phyloP scores from a whole-genome alignment of 1,140 invertebrate species.

The Eupeodes corollae region DNA sequence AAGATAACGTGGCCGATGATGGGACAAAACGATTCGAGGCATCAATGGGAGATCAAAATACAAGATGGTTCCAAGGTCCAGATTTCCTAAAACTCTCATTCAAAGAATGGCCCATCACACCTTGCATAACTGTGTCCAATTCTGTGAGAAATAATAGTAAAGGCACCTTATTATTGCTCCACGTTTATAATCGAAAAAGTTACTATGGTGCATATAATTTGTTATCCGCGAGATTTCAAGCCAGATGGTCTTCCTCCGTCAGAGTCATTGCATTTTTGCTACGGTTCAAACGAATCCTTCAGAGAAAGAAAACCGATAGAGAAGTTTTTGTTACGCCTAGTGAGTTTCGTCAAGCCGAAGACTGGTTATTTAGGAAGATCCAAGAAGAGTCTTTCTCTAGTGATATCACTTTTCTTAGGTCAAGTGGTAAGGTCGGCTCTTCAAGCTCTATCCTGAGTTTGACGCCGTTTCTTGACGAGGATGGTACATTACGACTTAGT shows the following conservation, averaged over 20 bases:
- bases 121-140: too few species aligned
- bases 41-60: too few species aligned
- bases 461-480: too few species aligned
- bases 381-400: too few species aligned
- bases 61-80: not conserved
- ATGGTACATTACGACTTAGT: too few species aligned
- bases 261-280: not conserved
- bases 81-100: not conserved
- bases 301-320: not conserved
- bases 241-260: not conserved
- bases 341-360: too few species aligned
- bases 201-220: not conserved
- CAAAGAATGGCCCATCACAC: not conserved
- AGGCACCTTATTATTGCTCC: too few species aligned
- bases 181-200: not conserved
- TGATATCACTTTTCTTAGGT: too few species aligned
- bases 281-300: not conserved
- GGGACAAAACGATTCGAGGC: not conserved
- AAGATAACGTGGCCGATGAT: slow-evolving; percentile 24
- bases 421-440: too few species aligned
- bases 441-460: too few species aligned
- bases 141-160: too few species aligned
- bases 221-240: not conserved
- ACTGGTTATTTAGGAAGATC: too few species aligned
- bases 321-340: not conserved